Evolutionary conservation across 2,888 invertebrate genomes (phyloP).

Genomic region (Drosophila paranaensis): DNA sequence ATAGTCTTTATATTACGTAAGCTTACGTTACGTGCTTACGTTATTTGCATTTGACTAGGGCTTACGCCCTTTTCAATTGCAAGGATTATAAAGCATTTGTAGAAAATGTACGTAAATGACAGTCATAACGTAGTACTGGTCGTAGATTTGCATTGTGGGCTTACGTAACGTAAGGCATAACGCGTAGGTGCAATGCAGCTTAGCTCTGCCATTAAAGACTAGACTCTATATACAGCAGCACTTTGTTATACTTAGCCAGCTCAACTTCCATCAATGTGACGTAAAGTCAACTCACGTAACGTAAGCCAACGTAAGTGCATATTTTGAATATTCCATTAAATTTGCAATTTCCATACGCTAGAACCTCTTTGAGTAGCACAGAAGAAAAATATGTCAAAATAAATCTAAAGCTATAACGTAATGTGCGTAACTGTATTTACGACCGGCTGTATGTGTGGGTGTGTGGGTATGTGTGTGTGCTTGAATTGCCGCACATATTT

Average conservation of each 20-base stretch:
- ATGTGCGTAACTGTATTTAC: conserved; percentile 41
- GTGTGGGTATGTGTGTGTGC: conserved; percentile 17
- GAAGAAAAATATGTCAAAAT: conserved; percentile 25
- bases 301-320: conserved; percentile 32
- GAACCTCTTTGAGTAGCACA: conserved; percentile 25
- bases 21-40: too few relatives aligned
- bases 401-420: conserved; percentile 44
- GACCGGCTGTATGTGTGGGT: background rate
- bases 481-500: conserved; percentile 69
- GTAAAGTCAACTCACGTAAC: conserved; percentile 22
- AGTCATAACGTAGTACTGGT: too few relatives aligned
- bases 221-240: too few relatives aligned
- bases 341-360: conserved; percentile 41
- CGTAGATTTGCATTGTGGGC: too few relatives aligned
- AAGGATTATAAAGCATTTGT: too few relatives aligned
- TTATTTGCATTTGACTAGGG: too few relatives aligned
- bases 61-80: too few relatives aligned
- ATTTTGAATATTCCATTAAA: conserved; percentile 29
- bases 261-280: background rate
- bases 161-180: too few relatives aligned
- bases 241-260: too few relatives aligned
- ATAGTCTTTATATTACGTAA: background rate
- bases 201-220: too few relatives aligned
- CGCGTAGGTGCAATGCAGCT: too few relatives aligned
- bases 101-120: too few relatives aligned